Percentiles rank a stretch among this genome's conserved stretches.
These are phyloP conservation scores for Opisthograptis luteolata DNA, from an alignment of 2,888 invertebrate genomes.

Conservation along the genomic window DNA sequence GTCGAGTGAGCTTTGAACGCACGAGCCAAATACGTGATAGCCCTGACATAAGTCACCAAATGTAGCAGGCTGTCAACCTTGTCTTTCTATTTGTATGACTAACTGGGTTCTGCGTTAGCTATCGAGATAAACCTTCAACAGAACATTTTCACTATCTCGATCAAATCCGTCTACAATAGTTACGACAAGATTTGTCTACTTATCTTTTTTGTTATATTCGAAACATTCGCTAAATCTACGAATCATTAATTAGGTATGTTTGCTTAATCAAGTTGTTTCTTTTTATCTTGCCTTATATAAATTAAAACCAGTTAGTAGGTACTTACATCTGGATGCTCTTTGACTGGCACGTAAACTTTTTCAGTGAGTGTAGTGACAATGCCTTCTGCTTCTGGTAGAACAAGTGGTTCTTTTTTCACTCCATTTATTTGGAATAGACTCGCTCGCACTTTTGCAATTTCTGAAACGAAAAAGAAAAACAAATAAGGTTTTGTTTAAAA, in stretches of 20 bases:
- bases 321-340: slow-evolving; percentile 99
- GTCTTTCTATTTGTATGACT: slow-evolving; percentile 71
- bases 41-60: slow-evolving; percentile 82
- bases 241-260: no score
- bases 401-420: slow-evolving; percentile 95
- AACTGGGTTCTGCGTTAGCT: slow-evolving; percentile 49
- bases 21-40: slow-evolving; percentile 61
- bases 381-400: slow-evolving; percentile 96
- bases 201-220: no score
- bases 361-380: slow-evolving; percentile 97
- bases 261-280: no score
- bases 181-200: slow-evolving; percentile 22
- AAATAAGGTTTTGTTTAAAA: slow-evolving; percentile 34
- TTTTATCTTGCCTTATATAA: no score
- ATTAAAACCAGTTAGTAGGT: slow-evolving; percentile 32
- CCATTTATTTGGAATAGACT: slow-evolving; percentile 99
- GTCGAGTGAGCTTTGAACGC: slow-evolving; percentile 47
- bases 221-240: no score
- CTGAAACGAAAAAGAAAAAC: slow-evolving; percentile 86
- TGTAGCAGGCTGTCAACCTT: slow-evolving; percentile 78
- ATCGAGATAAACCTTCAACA: slow-evolving; percentile 50
- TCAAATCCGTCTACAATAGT: slow-evolving; percentile 13
- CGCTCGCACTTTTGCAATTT: slow-evolving; percentile 98
- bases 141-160: slow-evolving; percentile 48
- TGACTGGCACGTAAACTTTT: slow-evolving; percentile 99